These are phyloP conservation scores for Matsumurasca onukii DNA, from an alignment of 1,140 invertebrate genomes.

Conservation along the genomic window DNA sequence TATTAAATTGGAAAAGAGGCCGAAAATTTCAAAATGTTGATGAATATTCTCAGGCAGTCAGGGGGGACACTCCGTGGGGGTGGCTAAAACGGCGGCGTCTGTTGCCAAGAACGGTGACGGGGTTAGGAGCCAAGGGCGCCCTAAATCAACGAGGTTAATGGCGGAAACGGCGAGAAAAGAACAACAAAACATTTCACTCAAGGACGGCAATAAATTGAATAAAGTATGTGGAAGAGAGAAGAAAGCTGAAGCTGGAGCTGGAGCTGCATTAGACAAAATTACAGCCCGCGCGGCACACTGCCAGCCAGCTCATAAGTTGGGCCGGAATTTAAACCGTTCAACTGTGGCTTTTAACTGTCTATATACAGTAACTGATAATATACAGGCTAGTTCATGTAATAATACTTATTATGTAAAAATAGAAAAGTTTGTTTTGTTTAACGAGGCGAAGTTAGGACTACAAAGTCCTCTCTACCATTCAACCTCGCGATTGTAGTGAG, in stretches of 20 bases:
- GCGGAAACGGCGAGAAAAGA: conserved; percentile 24
- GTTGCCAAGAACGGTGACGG: background rate
- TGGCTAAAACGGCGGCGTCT: background rate
- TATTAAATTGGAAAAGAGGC: too few species aligned
- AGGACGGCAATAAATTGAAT: conserved; percentile 26
- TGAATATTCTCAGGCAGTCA: background rate
- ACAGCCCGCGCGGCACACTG: conserved; percentile 29
- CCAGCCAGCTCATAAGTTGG: conserved; percentile 32
- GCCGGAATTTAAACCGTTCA: too few species aligned
- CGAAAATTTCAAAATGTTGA: background rate
- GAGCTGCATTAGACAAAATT: conserved; percentile 37
- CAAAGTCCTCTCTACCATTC: too few species aligned
- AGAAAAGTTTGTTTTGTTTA: too few species aligned
- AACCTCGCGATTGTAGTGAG: too few species aligned
- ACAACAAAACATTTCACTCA: conserved; percentile 21
- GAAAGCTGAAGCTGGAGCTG: too few species aligned
- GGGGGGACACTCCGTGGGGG: background rate
- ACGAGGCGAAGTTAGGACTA: too few species aligned
- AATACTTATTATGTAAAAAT: too few species aligned
- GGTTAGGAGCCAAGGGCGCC: background rate
- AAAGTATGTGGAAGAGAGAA: conserved; percentile 34
- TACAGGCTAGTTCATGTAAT: too few species aligned
- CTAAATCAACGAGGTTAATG: conserved; percentile 15
- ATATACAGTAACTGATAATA: too few species aligned
- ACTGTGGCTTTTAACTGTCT: too few species aligned